Evolutionary conservation across 2,113 vertebrate genomes (phyloP), one percentile per base, ranked within the genome.

Genomic region (Leptodactylus fuscus): DNA sequence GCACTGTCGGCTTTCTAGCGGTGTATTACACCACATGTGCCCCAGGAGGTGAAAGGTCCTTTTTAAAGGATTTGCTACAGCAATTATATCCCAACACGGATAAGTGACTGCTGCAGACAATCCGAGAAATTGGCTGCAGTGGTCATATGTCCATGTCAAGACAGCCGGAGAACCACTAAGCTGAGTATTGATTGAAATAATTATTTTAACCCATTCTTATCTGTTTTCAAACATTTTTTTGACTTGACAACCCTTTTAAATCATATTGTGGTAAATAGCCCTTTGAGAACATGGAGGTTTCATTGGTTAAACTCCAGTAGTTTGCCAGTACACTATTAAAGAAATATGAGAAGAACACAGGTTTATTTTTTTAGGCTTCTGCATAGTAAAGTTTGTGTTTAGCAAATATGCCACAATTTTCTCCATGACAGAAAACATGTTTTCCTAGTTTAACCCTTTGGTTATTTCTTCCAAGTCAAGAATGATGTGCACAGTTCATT

Each of bases 361-460:
- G 55, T 12, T 60, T 60, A 24, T 24, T 24, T 62, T 29, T n/a
- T 29, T 29, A 5, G 15, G 60, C 27, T 29, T 62, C 60, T 62
- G 60, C 60, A 62, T 62, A 15, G 24, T 60, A 60, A 27, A 60
- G 55, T 62, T 62, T 62, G 60, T 62, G 60, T 62, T 29, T 62
- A 24, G 55, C 55, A 60, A 60, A 60, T 60, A 60, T 24, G 22
- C 55, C n/a, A 55, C 53, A 24, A 27, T 27, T 60, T 27, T 22
- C 55, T 60, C n/a, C 55, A 60, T 24, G 53, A 55, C 53, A 60
- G 55, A 60, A 60, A 60, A 60, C n/a, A 60, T 60, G n/a, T 60
- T 60, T 60, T 60, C 27, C 55, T 15, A 62, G 27, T 62, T 29
- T 62, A 62, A 62, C 24, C 60, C 60, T 27, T 24, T 24, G 55